phyloP scores from a whole-genome alignment of 2,888 invertebrate genomes.

The Chrysolina haemoptera region DNA sequence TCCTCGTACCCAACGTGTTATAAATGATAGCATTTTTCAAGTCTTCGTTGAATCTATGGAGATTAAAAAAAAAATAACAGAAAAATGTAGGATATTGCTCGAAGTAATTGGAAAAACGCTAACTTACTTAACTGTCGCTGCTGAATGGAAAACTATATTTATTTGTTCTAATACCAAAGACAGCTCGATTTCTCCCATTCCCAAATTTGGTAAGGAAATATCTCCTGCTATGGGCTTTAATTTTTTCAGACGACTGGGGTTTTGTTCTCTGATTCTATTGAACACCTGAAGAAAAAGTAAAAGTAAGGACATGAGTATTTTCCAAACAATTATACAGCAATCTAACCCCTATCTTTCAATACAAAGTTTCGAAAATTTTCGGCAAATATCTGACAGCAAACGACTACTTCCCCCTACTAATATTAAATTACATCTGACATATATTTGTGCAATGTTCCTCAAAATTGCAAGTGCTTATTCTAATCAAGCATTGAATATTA shows the following conservation, averaged over 20 bases:
- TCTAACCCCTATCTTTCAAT: too few species aligned
- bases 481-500: too few species aligned
- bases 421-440: too few species aligned
- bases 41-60: constrained; percentile 85
- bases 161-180: constrained; percentile 77
- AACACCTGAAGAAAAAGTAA: constrained; percentile 75
- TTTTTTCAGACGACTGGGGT: constrained; percentile 76
- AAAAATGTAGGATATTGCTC: not conserved
- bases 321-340: not conserved
- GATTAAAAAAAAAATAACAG: constrained; percentile 10
- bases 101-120: not conserved
- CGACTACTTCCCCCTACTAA: too few species aligned
- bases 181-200: constrained; percentile 72
- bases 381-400: too few species aligned
- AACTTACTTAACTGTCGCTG: constrained; percentile 87
- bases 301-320: too few species aligned
- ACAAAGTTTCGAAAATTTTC: too few species aligned
- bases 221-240: constrained; percentile 83
- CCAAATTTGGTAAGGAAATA: constrained; percentile 80
- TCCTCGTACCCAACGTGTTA: constrained; percentile 91
- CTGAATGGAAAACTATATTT: constrained; percentile 93
- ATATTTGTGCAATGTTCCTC: too few species aligned
- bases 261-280: constrained; percentile 75
- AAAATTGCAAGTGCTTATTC: too few species aligned
- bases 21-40: constrained; percentile 89